A percentile compares a stretch with the other conserved stretches of the same genome.
These are phyloP conservation scores for Eumeta japonica DNA, from an alignment of 1,140 invertebrate genomes.

Conservation along the genomic window DNA sequence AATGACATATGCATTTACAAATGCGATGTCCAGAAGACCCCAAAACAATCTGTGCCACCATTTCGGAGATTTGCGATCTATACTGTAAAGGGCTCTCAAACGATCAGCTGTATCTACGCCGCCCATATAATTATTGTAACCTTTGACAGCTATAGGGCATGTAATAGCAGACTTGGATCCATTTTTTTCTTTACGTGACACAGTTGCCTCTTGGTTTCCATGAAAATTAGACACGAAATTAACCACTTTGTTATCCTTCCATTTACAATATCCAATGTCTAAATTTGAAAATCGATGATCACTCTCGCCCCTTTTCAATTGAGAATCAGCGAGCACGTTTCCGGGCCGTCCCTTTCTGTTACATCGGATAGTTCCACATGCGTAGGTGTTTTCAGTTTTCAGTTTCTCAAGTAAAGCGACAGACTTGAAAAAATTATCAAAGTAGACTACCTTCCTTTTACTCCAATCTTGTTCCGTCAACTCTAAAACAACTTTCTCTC, in stretches of 20 bases:
- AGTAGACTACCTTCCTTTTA: slow-evolving; percentile 24
- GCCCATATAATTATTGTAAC: slow-evolving; percentile 34
- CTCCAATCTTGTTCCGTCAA: slow-evolving; percentile 24
- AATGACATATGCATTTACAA: slow-evolving; percentile 24
- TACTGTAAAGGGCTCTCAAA: slow-evolving; percentile 27
- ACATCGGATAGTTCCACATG: slow-evolving; percentile 38
- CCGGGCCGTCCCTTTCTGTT: slow-evolving; percentile 21
- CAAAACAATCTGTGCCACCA: slow-evolving; percentile 41
- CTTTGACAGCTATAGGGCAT: slow-evolving; percentile 23
- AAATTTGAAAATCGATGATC: slow-evolving; percentile 27
- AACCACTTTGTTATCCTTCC: slow-evolving; percentile 39
- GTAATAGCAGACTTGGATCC: slow-evolving; percentile 19
- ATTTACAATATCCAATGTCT: slow-evolving; percentile 33
- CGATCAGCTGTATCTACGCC: slow-evolving; percentile 33
- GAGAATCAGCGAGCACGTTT: slow-evolving; percentile 25
- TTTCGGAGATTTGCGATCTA: slow-evolving; percentile 32
- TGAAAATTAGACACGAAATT: slow-evolving; percentile 38
- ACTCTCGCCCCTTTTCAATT: slow-evolving; percentile 27
- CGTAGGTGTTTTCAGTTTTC: slow-evolving; percentile 24
- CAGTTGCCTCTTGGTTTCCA: slow-evolving; percentile 21
- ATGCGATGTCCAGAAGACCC: slow-evolving; percentile 22
- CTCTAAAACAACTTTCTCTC: slow-evolving; percentile 28
- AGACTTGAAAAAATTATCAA: slow-evolving; percentile 47
- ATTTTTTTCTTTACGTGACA: slow-evolving; percentile 19
- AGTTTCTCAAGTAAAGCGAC: slow-evolving; percentile 30